Evolutionary conservation across 2,113 vertebrate species (phyloP).

Genomic region (Sapajus apella): DNA sequence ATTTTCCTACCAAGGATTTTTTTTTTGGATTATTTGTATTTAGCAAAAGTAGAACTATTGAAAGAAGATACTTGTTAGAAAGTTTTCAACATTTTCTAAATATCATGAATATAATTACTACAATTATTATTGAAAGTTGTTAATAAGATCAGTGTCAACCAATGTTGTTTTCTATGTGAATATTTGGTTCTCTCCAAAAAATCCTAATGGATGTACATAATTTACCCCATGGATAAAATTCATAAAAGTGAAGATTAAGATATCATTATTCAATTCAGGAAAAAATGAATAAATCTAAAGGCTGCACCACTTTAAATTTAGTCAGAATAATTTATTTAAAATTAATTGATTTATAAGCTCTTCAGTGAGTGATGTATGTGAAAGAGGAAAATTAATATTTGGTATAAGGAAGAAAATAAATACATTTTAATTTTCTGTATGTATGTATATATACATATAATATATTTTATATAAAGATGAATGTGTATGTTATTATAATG

Average conservation of each 20-base stretch:
- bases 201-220: conserved; percentile 73
- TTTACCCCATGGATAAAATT: conserved; percentile 71
- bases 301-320: conserved; percentile 41
- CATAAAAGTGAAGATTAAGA: conserved; percentile 62
- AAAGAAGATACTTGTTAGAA: neutral
- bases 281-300: conserved; percentile 59
- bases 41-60: neutral
- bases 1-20: neutral
- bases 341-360: neutral
- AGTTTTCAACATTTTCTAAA: conserved; percentile 34
- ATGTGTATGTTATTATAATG: neutral
- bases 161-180: conserved; percentile 76
- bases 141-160: conserved; percentile 77
- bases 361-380: neutral
- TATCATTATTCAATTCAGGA: conserved; percentile 59
- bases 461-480: neutral
- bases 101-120: neutral
- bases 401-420: neutral
- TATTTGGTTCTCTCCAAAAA: conserved; percentile 73
- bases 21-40: neutral
- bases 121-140: conserved; percentile 27
- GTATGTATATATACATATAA: neutral
- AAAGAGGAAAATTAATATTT: neutral
- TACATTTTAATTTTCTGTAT: neutral
- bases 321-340: conserved; percentile 57